phyloP scores from a whole-genome alignment of 1,140 invertebrate species.

The Phenacoccus solenopsis region DNA sequence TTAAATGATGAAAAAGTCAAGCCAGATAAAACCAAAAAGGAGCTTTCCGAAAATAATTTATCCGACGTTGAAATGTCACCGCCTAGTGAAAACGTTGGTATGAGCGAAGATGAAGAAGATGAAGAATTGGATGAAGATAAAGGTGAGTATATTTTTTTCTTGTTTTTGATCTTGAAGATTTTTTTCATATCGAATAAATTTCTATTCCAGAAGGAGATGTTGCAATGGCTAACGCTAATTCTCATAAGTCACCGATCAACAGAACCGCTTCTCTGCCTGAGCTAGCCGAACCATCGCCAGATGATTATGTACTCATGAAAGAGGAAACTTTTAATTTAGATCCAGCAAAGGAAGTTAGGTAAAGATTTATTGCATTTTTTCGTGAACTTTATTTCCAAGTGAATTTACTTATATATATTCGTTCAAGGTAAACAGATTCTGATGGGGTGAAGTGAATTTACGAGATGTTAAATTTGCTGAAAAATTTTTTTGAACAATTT shows the following conservation, averaged over 20 bases:
- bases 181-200: neutral
- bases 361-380: neutral
- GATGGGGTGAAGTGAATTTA: too few species aligned
- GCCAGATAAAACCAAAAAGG: neutral
- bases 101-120: slow-evolving; percentile 2
- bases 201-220: neutral
- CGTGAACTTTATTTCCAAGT: neutral
- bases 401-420: too few species aligned
- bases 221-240: neutral
- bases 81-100: neutral
- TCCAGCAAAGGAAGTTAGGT: slow-evolving; percentile 20
- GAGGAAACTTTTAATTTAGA: slow-evolving; percentile 30
- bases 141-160: neutral
- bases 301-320: slow-evolving; percentile 31
- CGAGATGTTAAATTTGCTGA: too few species aligned
- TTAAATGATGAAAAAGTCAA: neutral
- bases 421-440: too few species aligned
- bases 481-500: neutral
- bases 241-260: neutral
- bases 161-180: too few species aligned
- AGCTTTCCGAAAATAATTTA: neutral
- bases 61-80: slow-evolving; percentile 7
- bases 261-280: slow-evolving; percentile 18
- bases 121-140: slow-evolving; percentile 8
- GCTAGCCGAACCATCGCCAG: slow-evolving; percentile 27